Percentiles rank a stretch among this genome's conserved stretches.
These are phyloP conservation scores for Drosophila novamexicana DNA, from an alignment of 1,140 invertebrate genomes.

Conservation along the genomic window DNA sequence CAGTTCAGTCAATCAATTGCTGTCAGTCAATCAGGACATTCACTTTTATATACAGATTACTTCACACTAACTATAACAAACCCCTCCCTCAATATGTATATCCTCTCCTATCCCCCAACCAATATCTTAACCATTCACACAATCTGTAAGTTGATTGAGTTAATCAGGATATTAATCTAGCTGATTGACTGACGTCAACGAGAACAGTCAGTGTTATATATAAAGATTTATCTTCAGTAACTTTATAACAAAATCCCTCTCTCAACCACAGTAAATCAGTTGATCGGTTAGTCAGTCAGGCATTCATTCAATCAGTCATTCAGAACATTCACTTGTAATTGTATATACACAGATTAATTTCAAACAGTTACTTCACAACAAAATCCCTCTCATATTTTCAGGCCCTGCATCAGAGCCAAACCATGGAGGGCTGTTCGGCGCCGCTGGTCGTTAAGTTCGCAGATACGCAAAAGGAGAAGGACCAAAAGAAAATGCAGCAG, in stretches of 20 bases:
- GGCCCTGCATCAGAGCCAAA: constrained; percentile 98
- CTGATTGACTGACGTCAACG: too few relatives aligned
- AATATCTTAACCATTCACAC: too few relatives aligned
- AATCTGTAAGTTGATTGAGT: too few relatives aligned
- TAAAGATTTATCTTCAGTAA: too few relatives aligned
- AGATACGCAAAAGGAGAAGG: constrained; percentile 99
- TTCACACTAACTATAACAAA: too few relatives aligned
- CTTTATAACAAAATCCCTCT: too few relatives aligned
- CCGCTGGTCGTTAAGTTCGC: constrained; percentile 99
- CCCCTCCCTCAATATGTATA: too few relatives aligned
- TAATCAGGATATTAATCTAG: too few relatives aligned
- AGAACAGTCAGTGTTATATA: too few relatives aligned
- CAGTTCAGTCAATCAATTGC: background rate
- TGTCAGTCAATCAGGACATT: background rate
- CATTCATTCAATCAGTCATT: background rate
- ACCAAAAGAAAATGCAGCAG: constrained; percentile 97
- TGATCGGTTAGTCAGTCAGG: background rate
- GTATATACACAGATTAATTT: background rate
- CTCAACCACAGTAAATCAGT: background rate
- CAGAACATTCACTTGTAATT: too few relatives aligned
- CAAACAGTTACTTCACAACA: background rate
- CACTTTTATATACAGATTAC: too few relatives aligned
- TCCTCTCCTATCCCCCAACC: too few relatives aligned
- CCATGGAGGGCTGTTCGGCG: constrained; percentile 99
- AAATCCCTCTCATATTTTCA: constrained; percentile 52